phyloP scores from a whole-genome alignment of 2,888 invertebrate species.

The Pammene aurita region DNA sequence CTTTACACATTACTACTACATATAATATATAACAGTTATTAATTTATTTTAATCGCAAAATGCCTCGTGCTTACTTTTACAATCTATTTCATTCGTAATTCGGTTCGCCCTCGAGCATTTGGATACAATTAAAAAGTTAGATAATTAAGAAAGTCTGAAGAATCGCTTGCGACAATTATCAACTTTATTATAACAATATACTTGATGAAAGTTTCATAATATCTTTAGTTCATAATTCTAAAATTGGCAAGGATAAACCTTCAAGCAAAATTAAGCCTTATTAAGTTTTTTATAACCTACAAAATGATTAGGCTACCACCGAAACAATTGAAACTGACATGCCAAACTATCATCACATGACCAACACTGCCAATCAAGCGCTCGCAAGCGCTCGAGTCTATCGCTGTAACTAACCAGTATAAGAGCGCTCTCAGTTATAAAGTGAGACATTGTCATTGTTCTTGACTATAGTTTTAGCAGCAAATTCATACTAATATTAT shows the following conservation, averaged over 20 bases:
- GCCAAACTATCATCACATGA: slow-evolving; percentile 21
- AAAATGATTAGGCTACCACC: neutral
- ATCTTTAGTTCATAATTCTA: neutral
- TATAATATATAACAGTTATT: too few relatives aligned
- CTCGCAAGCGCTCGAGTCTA: neutral
- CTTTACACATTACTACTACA: too few relatives aligned
- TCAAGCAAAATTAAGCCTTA: neutral
- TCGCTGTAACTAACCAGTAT: too few relatives aligned
- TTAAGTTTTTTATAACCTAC: neutral
- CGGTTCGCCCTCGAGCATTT: neutral
- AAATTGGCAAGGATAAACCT: too few relatives aligned
- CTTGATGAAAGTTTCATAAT: neutral
- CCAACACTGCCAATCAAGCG: neutral
- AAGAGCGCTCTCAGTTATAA: too few relatives aligned
- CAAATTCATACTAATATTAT: too few relatives aligned
- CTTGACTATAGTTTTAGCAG: too few relatives aligned
- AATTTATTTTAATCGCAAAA: too few relatives aligned
- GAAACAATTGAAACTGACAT: slow-evolving; percentile 14
- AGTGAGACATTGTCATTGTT: too few relatives aligned
- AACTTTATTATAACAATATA: neutral
- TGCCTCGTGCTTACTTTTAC: too few relatives aligned
- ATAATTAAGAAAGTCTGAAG: slow-evolving; percentile 23
- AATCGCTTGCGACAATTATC: neutral
- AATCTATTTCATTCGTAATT: too few relatives aligned
- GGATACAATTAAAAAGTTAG: slow-evolving; percentile 34